Conservation (phyloP, 1,140 invertebrate species). For the Brachystomella parvula region DNA sequence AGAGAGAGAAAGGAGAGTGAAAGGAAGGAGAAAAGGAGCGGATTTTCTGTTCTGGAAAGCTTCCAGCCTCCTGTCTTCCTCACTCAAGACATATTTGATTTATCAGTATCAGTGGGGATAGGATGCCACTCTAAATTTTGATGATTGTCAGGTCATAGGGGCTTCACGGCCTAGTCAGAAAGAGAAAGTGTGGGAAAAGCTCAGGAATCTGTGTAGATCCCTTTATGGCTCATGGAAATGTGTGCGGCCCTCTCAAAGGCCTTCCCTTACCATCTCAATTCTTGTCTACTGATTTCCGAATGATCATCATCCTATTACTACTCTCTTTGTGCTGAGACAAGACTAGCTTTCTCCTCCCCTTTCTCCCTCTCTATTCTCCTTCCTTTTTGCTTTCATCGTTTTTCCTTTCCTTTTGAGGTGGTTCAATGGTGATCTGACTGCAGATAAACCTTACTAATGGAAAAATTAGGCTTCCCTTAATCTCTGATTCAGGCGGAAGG, state of each 20-base stretch:
- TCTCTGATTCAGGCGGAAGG: background rate
- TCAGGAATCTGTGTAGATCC: no score
- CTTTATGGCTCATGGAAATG: conserved; percentile 10
- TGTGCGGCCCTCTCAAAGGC: background rate
- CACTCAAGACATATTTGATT: background rate
- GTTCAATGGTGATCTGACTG: no score
- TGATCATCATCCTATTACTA: background rate
- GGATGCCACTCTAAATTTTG: background rate
- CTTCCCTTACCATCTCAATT: background rate
- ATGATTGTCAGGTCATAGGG: background rate
- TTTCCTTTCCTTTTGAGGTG: no score
- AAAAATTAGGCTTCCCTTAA: no score
- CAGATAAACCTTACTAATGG: no score
- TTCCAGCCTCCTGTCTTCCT: background rate
- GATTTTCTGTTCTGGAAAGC: no score
- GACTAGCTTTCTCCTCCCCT: no score
- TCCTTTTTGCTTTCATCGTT: no score
- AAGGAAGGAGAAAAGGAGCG: background rate
- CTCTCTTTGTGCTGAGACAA: no score
- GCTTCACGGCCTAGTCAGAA: no score
- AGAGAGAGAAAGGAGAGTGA: background rate
- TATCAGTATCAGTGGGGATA: background rate
- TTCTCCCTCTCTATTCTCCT: no score
- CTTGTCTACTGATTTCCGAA: conserved; percentile 8
- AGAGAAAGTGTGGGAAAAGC: background rate